A percentile compares a stretch with the other conserved stretches of the same genome.
Evolutionary conservation across 2,797 vertebrate species (phyloP).

Genomic region (Sebastes elongatus): DNA sequence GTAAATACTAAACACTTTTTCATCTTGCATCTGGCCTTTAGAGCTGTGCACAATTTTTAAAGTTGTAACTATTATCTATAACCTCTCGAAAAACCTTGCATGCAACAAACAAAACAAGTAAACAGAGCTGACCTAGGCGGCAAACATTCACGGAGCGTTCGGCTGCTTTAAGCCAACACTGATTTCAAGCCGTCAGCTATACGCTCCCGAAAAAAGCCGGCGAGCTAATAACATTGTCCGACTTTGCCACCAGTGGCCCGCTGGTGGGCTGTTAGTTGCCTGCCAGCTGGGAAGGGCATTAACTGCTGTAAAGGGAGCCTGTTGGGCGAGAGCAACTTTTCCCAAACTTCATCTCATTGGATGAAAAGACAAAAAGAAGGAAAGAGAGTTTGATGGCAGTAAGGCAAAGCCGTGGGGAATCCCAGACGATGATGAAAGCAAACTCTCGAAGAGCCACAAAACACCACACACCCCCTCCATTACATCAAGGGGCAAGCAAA

Average conservation of each 20-base stretch:
- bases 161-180: constrained; percentile 51
- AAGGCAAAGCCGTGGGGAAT: constrained; percentile 79
- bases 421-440: constrained; percentile 82
- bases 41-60: neutral
- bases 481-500: constrained; percentile 83
- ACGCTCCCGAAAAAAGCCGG: constrained; percentile 32
- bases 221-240: constrained; percentile 70
- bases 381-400: constrained; percentile 76
- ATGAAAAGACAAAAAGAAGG: constrained; percentile 81
- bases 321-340: constrained; percentile 74
- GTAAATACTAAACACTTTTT: neutral
- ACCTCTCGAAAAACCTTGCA: constrained; percentile 29
- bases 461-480: constrained; percentile 79
- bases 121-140: constrained; percentile 40
- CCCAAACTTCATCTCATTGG: constrained; percentile 78
- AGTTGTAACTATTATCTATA: constrained; percentile 39
- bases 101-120: constrained; percentile 39
- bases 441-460: constrained; percentile 83
- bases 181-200: constrained; percentile 61
- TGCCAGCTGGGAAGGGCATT: constrained; percentile 72
- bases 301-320: constrained; percentile 73
- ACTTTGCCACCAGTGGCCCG: constrained; percentile 70
- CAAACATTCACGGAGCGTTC: constrained; percentile 28
- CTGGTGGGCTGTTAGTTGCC: constrained; percentile 59
- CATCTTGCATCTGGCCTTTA: neutral